Evolutionary conservation across 2,888 invertebrate species (phyloP), one percentile per base, ranked within the genome.

Genomic region (Oscheius sp.): DNA sequence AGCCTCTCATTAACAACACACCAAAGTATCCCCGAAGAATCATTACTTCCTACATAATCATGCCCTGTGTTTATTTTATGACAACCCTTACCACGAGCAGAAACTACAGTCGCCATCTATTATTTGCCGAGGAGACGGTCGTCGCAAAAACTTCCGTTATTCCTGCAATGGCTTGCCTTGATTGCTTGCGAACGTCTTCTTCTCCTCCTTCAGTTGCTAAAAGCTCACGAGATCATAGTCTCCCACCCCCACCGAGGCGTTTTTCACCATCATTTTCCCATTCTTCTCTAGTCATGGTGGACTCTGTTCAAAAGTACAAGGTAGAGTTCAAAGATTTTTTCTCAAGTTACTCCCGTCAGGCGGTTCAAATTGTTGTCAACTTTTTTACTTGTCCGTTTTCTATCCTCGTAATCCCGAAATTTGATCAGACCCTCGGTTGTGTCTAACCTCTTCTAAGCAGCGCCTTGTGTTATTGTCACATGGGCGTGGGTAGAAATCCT

Each of bases 381-480:
- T 35, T 35, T 9, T 35, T 35, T 3, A 35, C 35, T 35, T 35
- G 35, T 9, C 35, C 35, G 35, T 35, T 35, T 35, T 9, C 35
- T 35, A 35, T 35, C 35, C 58, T 27, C 27, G 58, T 58, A 23
- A 58, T 58, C 27, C 43, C 18, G 61, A 61, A 61, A 61, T 61
- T 43, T 61, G 61, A 61, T 61, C 61, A 61, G 61, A 13, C 13
- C 41, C 29, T 41, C 43, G n/a, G 41, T 41, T 43, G 43, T 61
- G 41, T 61, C 61, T 61, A 61, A 61, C 61, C 61, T 61, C 61
- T 61, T 61, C 61, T 41, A 41, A 41, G 43, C 43, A 41, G 18
- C 21, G 58, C 61, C 55, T 21, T 21, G 18, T 61, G 61, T 61
- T 61, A 61, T 61, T 61, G 61, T 61, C 61, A 61, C 61, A 61